Evolutionary conservation across 1,140 invertebrate genomes (phyloP).

Genomic region (Parasteatoda tepidariorum): DNA sequence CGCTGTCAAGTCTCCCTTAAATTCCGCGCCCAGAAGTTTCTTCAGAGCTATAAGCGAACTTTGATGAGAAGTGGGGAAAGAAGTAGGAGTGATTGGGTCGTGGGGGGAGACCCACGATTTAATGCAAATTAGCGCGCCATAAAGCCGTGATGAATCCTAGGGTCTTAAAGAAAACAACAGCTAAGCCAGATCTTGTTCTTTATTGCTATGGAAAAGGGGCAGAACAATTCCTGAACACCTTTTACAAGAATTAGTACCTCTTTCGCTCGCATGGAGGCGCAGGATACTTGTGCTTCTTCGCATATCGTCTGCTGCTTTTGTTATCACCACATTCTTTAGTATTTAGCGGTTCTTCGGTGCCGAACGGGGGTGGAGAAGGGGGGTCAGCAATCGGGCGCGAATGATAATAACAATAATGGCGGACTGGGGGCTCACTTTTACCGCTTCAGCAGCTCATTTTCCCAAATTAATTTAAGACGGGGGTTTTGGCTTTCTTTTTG

Average conservation of each 20-base stretch:
- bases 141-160: slow-evolving; percentile 53
- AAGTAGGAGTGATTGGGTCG: not conserved
- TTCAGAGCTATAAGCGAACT: slow-evolving; percentile 36
- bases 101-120: slow-evolving; percentile 31
- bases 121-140: slow-evolving; percentile 53
- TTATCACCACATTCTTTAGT: slow-evolving; percentile 56
- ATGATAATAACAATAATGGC: slow-evolving; percentile 56
- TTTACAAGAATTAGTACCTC: slow-evolving; percentile 57
- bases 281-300: slow-evolving; percentile 42
- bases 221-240: slow-evolving; percentile 49
- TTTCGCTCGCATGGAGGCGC: slow-evolving; percentile 52
- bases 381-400: slow-evolving; percentile 43
- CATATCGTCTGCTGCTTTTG: slow-evolving; percentile 41
- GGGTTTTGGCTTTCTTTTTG: slow-evolving; percentile 29
- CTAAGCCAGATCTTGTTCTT: slow-evolving; percentile 37
- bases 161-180: slow-evolving; percentile 18
- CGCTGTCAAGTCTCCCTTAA: not conserved
- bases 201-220: slow-evolving; percentile 8
- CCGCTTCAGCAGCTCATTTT: slow-evolving; percentile 57
- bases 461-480: slow-evolving; percentile 56
- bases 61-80: slow-evolving; percentile 19
- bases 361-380: not conserved
- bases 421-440: slow-evolving; percentile 29
- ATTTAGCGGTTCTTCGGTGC: slow-evolving; percentile 48
- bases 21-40: not conserved